Evolutionary conservation across 2,888 invertebrate species (phyloP), one percentile per base, ranked within the genome.

Genomic region (Rhimphoctona megacephalus): DNA sequence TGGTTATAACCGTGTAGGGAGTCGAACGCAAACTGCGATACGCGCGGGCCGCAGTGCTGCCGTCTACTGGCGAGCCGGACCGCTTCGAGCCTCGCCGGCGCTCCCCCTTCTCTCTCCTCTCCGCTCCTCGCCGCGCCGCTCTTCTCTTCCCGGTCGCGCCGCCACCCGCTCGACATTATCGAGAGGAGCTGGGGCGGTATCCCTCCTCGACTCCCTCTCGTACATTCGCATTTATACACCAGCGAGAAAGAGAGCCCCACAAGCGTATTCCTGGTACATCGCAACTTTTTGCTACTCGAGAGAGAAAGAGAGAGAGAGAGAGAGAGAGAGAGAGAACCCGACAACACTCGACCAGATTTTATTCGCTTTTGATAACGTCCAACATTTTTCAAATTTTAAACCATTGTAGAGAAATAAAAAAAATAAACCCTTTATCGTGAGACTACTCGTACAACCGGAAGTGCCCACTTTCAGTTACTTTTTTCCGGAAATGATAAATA

Each of bases 31-130:
- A 91, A 92, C 91, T 92, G 92, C 92, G 94, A 93, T 93, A 92
- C 93, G 92, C 93, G 92, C 93, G 91, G 92, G 91, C 92, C 94
- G 93, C 94, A 93, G 94, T 94, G 94, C 94, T 94, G 94, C 94
- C 94, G 94, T 92, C 94, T 94, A 94, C 94, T 94, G 94, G 94
- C 87, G 89, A 84, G 84, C 88, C 86, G 85, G 61, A 69, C 86
- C 90, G 86, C 85, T 87, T 77, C 61, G 85, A 87, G 90, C 90
- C 89, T 90, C 90, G 90, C 88, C 88, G 90, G 89, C 89, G 88
- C 89, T 85, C 89, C 85, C 85, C 81, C 87, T 85, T 87, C 95
- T 95, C 95, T 94, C 94, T 94, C 94, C 93, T 87, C 79, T 61
- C 79, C 70, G 92, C 91, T 92, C 92, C 94, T 94, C 94, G 94